Evolutionary conservation across 2,113 vertebrate genomes (phyloP), one percentile per base, ranked within the genome.

Genomic region (Bucco capensis): DNA sequence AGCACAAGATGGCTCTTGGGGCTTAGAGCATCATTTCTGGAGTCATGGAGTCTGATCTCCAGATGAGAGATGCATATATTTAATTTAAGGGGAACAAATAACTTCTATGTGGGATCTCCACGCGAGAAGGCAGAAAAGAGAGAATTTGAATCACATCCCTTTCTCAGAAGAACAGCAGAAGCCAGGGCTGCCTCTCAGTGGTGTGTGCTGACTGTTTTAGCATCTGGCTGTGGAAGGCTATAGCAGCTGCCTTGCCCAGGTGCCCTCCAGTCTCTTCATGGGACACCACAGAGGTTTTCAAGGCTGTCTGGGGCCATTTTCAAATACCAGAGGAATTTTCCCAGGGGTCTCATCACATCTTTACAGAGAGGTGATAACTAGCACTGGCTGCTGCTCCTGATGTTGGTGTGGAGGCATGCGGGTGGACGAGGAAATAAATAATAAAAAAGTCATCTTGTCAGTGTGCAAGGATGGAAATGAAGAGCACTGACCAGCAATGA

Each of bases 401-500:
- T 50, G 27, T 40, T 9, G 3, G 44, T 56, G 84, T 88, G 66
- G 49, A 93, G 53, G 78, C 30, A 81, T 60, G 75, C 9, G 35
- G 30, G 66, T 61, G 42, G 8, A n/a, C 54, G 30, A 89, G 65
- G 84, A 91, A 94, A 95, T 64, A 96, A 95, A 96, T 93, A 92
- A 94, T 85, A 74, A 66, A 92, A 93, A 95, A 96, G 87, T 92
- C 96, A 96, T 90, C 93, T 90, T 95, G 89, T 95, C 86, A 44
- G 82, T 76, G 67, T 89, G 87, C n/a, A 31, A 77, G 82, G 94
- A 95, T 87, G 82, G 88, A 95, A 96, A 95, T 92, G 72, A 93
- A 95, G 96, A 95, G 64, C 93, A 86, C 89, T 94, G 95, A 96
- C 94, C 96, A 96, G 65, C 1, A 33, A 88, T 96, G 97, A 97